A percentile compares a stretch with the other conserved stretches of the same genome.
Conservation (phyloP, 2,113 vertebrate genomes). For the Crotalus tigris region DNA sequence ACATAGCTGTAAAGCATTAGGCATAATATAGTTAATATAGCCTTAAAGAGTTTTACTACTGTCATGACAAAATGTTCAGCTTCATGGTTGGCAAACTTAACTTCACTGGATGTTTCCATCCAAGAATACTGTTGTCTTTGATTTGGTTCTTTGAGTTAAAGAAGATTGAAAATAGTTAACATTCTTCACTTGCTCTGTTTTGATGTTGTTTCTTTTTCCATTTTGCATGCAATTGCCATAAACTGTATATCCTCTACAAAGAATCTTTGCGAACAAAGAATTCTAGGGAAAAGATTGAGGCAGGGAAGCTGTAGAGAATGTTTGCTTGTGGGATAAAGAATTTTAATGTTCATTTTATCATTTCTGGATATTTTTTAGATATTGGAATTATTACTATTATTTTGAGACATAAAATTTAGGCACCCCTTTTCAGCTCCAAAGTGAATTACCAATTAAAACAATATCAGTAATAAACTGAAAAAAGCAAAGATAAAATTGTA, state of each 20-base stretch:
- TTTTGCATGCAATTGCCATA: background rate
- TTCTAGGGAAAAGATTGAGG: background rate
- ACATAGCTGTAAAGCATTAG: background rate
- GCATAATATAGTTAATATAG: background rate
- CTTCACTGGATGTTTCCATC: background rate
- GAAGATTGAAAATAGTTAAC: background rate
- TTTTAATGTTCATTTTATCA: background rate
- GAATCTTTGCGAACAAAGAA: background rate
- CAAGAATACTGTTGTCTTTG: background rate
- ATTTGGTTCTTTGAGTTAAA: background rate
- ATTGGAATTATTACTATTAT: background rate
- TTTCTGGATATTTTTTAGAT: background rate
- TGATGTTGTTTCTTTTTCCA: background rate
- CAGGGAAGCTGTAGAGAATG: background rate
- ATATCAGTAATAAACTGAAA: background rate
- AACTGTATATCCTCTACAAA: background rate
- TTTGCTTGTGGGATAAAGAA: background rate
- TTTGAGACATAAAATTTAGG: background rate
- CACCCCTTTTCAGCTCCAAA: background rate
- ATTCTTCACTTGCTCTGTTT: background rate
- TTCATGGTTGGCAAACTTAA: background rate
- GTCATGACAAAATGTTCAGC: background rate
- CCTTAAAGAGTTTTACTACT: background rate
- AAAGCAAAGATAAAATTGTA: background rate
- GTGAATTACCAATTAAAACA: no score